A percentile compares a stretch with the other conserved stretches of the same genome.
Evolutionary conservation across 2,113 vertebrate genomes (phyloP).

Genomic region (Arizona elegans): DNA sequence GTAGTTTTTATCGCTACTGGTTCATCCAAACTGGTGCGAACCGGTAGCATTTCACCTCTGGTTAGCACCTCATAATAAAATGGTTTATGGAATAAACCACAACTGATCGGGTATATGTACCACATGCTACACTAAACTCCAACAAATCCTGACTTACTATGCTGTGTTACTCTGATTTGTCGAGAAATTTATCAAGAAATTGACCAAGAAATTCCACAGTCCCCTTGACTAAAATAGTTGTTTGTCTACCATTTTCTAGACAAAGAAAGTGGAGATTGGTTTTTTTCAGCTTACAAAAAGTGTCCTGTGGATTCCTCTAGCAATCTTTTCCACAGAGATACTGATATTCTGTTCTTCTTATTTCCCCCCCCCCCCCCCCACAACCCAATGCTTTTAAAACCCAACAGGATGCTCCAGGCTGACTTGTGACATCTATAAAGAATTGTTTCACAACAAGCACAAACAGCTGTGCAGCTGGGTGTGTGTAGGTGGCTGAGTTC

Average conservation of each 20-base stretch:
- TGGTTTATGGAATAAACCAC: not conserved
- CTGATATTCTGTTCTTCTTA: not conserved
- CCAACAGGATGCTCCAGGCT: conserved; percentile 1
- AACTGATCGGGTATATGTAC: not conserved
- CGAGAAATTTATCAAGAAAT: not conserved
- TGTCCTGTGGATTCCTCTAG: not conserved
- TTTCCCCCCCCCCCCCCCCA: no score
- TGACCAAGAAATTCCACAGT: not conserved
- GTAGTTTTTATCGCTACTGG: no score
- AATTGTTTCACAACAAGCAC: conserved; percentile 25
- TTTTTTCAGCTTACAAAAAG: not conserved
- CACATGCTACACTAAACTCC: not conserved
- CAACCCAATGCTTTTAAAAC: not conserved
- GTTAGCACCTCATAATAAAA: not conserved
- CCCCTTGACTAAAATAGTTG: not conserved
- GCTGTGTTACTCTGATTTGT: not conserved
- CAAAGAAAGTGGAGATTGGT: not conserved
- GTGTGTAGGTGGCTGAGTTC: conserved; percentile 22
- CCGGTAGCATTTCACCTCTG: no score
- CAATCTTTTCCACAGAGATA: not conserved
- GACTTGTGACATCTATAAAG: conserved; percentile 20
- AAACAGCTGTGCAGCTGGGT: conserved; percentile 26
- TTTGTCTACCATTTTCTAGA: not conserved
- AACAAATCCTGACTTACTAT: not conserved
- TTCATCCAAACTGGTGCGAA: no score